Conservation (phyloP, 37 sponge, comb jelly and placozoan species). For the Cliona cf. orientalis region DNA sequence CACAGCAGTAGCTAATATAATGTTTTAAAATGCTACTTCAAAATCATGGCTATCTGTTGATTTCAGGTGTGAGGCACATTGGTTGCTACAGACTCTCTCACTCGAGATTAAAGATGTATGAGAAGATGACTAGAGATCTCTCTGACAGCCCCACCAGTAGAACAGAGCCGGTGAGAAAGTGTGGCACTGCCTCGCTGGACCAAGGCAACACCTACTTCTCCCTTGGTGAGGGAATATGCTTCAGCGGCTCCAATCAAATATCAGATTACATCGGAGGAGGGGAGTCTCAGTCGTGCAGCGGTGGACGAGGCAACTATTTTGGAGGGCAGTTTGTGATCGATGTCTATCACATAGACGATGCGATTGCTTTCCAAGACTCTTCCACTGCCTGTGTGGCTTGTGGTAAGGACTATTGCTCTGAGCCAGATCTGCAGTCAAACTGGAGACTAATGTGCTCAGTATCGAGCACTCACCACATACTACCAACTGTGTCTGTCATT, state of each 20-base stretch:
- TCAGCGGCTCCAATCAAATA: slow-evolving; percentile 27
- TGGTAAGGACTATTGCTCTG: slow-evolving; percentile 33
- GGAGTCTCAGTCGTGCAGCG: slow-evolving; percentile 6
- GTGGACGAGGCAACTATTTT: not conserved
- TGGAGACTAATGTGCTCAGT: too few relatives aligned
- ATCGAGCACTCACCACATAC: too few relatives aligned
- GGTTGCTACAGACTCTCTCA: slow-evolving; percentile 53
- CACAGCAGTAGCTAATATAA: not conserved
- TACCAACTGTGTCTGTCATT: too few relatives aligned
- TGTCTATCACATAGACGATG: slow-evolving; percentile 36
- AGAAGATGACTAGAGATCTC: not conserved
- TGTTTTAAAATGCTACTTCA: not conserved
- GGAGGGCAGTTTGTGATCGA: slow-evolving; percentile 8
- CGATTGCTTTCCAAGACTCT: slow-evolving; percentile 1
- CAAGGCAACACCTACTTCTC: slow-evolving; percentile 34
- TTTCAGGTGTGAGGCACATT: not conserved
- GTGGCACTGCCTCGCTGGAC: not conserved
- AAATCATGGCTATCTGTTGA: not conserved
- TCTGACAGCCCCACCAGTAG: not conserved
- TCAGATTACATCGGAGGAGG: slow-evolving; percentile 9
- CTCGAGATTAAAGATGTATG: not conserved
- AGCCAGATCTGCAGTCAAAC: too few relatives aligned
- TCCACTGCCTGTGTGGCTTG: not conserved
- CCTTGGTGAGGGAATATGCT: slow-evolving; percentile 36
- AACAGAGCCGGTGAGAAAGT: slow-evolving; percentile 14